Evolutionary conservation across 1,140 invertebrate species (phyloP), one percentile per base, ranked within the genome.

Genomic region (Argopecten irradians): DNA sequence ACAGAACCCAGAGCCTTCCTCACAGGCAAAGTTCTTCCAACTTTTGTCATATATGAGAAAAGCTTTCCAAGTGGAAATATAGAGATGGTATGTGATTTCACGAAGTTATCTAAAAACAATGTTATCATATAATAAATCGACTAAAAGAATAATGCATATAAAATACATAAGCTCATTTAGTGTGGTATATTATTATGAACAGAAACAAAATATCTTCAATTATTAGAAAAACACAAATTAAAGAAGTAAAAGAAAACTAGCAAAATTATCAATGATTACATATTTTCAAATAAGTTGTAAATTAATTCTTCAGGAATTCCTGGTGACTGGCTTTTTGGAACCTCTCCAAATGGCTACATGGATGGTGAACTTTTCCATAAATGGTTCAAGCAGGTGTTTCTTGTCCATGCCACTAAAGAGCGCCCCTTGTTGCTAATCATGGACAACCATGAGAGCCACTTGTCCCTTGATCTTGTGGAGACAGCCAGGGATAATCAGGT

Each of bases 21-120:
- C n/a, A n/a, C n/a, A n/a, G 88, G 88, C 1, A 89, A 16, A 28
- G 41, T 89, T 8, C 32, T 86, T 7, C 85, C 84, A 55, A 41
- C 46, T 11, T 89, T 86, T 89, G 16, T 89, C 1, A 86, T 89
- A 11, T 89, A 86, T 89, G 88, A 86, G 28, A 43, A 41, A 83
- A 19, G 22, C 11, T 43, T 86, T 32, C 88, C 86, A 84, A 9
- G 83, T 84, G 22, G 34, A 8, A 32, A 3, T 86, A 86, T 28
- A 35, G 9, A 16, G 85, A 89, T 32, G 88, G 82, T 35, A 13
- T 13, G 36, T 39, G 5, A n/a, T 39, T 39, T 39, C 36, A 8
- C 5, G 13, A 39, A 39, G 36, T n/a, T n/a, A n/a, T n/a, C n/a
- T n/a, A 39, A 39, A 39, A 39, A 13, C 5, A 39, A 39, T 8